Evolutionary conservation across 2,113 vertebrate genomes (phyloP).

Genomic region (Brienomyrus longianalis): DNA sequence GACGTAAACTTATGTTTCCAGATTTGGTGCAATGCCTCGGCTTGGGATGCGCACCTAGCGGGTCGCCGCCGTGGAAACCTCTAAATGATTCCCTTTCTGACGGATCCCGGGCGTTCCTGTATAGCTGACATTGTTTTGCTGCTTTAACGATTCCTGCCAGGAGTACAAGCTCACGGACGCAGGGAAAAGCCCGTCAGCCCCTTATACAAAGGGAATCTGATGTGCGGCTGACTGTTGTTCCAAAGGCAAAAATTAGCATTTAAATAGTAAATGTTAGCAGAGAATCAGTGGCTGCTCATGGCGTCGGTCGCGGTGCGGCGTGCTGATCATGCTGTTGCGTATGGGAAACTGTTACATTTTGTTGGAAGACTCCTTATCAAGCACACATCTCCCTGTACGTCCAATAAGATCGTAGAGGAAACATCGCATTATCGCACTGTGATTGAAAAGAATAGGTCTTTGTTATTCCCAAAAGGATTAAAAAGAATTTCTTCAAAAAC

Average conservation of each 20-base stretch:
- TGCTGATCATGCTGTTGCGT: neutral
- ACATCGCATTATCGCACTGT: neutral
- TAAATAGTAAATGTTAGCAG: constrained; percentile 7
- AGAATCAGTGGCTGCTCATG: neutral
- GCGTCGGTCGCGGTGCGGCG: neutral
- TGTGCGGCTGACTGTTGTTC: neutral
- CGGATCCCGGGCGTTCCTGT: neutral
- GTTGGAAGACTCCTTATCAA: neutral
- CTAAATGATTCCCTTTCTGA: neutral
- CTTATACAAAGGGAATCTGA: neutral
- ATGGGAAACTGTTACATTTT: neutral
- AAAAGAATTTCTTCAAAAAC: neutral
- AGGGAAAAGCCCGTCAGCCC: neutral
- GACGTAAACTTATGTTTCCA: neutral
- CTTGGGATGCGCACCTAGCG: neutral
- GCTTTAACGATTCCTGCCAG: neutral
- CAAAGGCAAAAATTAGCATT: neutral
- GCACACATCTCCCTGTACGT: neutral
- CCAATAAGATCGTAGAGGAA: neutral
- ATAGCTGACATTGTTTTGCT: neutral
- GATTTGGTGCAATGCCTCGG: neutral
- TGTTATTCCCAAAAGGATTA: neutral
- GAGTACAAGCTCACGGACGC: neutral
- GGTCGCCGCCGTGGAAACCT: neutral
- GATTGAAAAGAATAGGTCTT: neutral